A percentile compares a stretch with the other conserved stretches of the same genome.
These are phyloP conservation scores for Harpagoxenus sublaevis DNA, from an alignment of 2,888 invertebrate genomes.

Conservation along the genomic window DNA sequence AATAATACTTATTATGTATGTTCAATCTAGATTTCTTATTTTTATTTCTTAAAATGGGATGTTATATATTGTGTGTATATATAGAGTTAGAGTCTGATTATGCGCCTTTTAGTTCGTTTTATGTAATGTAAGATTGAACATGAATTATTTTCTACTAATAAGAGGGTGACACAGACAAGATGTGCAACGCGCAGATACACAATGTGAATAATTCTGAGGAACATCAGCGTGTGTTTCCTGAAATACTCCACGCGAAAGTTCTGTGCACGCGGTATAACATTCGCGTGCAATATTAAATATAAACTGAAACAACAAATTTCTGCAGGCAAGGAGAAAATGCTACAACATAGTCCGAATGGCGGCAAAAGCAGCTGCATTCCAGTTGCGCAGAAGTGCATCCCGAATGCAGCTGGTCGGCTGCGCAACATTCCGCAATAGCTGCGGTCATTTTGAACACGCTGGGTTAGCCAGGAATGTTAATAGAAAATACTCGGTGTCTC, in stretches of 20 bases:
- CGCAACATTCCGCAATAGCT: constrained; percentile 78
- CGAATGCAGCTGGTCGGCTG: constrained; percentile 61
- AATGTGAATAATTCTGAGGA: constrained; percentile 7
- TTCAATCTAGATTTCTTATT: background rate
- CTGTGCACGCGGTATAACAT: background rate
- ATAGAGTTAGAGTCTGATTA: background rate
- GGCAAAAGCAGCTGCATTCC: constrained; percentile 65
- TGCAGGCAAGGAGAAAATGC: constrained; percentile 22
- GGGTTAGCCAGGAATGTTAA: constrained; percentile 85
- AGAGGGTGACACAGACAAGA: background rate
- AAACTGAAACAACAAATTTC: constrained; percentile 37
- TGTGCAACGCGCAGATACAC: background rate
- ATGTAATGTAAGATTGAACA: background rate
- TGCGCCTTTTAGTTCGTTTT: background rate
- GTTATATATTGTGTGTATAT: background rate
- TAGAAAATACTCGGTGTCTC: constrained; percentile 84
- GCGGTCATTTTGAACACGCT: constrained; percentile 82
- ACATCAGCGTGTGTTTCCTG: background rate
- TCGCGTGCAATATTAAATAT: constrained; percentile 41
- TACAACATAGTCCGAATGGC: constrained; percentile 33
- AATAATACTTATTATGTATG: background rate
- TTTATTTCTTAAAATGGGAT: background rate
- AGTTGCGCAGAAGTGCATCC: constrained; percentile 71
- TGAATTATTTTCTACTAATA: background rate
- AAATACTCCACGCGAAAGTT: background rate